phyloP scores from a whole-genome alignment of 2,888 invertebrate species.

The Dicyrtomina minuta region DNA sequence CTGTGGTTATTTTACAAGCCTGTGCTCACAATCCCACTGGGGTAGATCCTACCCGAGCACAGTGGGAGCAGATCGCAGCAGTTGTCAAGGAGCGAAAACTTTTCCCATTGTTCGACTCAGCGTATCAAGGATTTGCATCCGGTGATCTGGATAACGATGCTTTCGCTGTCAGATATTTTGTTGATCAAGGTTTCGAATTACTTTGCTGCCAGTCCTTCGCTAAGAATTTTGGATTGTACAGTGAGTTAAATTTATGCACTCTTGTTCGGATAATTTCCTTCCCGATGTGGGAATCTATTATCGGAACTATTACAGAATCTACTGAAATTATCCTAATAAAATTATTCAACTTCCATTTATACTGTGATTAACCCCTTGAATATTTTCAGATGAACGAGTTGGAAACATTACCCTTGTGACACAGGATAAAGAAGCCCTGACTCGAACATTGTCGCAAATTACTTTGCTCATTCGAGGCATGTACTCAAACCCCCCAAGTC shows the following conservation, averaged over 20 bases:
- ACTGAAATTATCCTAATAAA: too few species aligned
- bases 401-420: constrained; percentile 87
- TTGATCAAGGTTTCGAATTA: constrained; percentile 82
- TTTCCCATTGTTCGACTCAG: constrained; percentile 91
- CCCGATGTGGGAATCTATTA: too few species aligned
- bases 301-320: too few species aligned
- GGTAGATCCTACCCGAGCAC: constrained; percentile 87
- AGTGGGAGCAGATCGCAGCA: constrained; percentile 87
- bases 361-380: too few species aligned
- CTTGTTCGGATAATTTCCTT: too few species aligned
- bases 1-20: constrained; percentile 89
- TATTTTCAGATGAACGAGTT: constrained; percentile 91
- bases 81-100: constrained; percentile 78
- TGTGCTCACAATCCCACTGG: constrained; percentile 99
- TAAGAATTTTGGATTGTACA: constrained; percentile 98
- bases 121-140: constrained; percentile 95
- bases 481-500: constrained; percentile 97
- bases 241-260: constrained; percentile 61
- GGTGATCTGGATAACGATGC: constrained; percentile 92
- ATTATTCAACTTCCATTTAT: too few species aligned
- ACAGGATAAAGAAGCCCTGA: constrained; percentile 63
- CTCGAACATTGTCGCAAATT: constrained; percentile 79
- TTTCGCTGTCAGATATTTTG: constrained; percentile 87
- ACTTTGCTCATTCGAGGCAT: constrained; percentile 82
- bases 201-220: constrained; percentile 95